Base-by-base conservation (phyloP, 2,113 vertebrate genomes). In the Strix uralensis region DNA sequence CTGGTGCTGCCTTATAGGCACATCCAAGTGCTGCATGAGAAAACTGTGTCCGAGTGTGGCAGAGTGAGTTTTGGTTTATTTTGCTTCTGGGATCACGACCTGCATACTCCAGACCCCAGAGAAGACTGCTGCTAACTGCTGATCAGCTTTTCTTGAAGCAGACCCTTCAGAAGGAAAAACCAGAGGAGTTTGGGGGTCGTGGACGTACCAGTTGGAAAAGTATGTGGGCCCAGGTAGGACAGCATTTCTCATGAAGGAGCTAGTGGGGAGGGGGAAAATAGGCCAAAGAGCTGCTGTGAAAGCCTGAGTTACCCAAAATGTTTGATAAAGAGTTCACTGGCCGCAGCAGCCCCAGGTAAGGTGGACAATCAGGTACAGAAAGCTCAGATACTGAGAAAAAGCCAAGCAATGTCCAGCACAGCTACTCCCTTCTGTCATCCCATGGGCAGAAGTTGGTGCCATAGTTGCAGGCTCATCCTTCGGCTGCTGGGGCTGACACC, bases 401-500 rank as follows among this genome's bases (percentile, higher is more conserved):
- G 12, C 34, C 77, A 61, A 42, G 29, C 18, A 49, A 49, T 23
- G 11, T n/a, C 38, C 81, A 57, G 47, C 59, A 47, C 7, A 55
- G 77, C 67, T 77, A 8, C 29, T 75, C 22, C 21, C 23, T 67
- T 46, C 62, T 58, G 17, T 8, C 20, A 11, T n/a, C 36, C 67
- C 44, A 25, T 0, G 9, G n/a, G 57, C 13, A 42, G 23, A 81
- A 79, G 36, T 11, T 44, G 19, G 36, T 38, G 57, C 47, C 2
- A 5, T 11, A 34, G 55, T 15, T 40, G 17, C 15, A 13, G 51
- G 15, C 25, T 70, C 70, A 63, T 63, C 47, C 62, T 59, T n/a
- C 3, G 16, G 32, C 29, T 0, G 0, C 13, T 15, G 49, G n/a
- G 29, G 18, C 42, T 73, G 49, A 51, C 49, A 47, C 16, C 36